phyloP scores from a whole-genome alignment of 1,140 invertebrate genomes.

The Sycophaga agraensis region DNA sequence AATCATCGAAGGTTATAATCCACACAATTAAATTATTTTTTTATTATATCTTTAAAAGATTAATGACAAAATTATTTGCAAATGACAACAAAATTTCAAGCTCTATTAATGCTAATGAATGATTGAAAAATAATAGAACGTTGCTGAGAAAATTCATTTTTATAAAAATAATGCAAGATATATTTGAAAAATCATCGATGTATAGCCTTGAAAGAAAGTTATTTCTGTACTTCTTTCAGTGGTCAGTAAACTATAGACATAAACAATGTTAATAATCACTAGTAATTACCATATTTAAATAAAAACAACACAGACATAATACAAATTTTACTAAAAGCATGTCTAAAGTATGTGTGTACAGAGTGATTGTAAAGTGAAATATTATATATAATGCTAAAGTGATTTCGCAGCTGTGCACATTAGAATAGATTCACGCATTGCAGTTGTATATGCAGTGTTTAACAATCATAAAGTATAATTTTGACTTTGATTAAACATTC shows the following conservation, averaged over 20 bases:
- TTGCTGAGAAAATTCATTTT: slow-evolving; percentile 25
- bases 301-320: slow-evolving; percentile 45
- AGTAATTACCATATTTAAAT: not conserved
- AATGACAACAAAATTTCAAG: slow-evolving; percentile 10
- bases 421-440: slow-evolving; percentile 31
- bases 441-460: slow-evolving; percentile 7
- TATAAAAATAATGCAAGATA: slow-evolving; percentile 29
- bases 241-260: not conserved
- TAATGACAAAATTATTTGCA: too few species aligned
- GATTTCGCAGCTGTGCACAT: slow-evolving; percentile 51
- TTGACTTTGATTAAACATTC: not conserved
- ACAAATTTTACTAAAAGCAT: slow-evolving; percentile 56
- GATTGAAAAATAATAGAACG: not conserved
- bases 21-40: too few species aligned
- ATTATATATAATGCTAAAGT: slow-evolving; percentile 36
- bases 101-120: too few species aligned
- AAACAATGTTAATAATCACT: not conserved
- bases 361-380: slow-evolving; percentile 41
- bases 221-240: slow-evolving; percentile 3
- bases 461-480: not conserved
- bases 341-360: slow-evolving; percentile 42
- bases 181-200: slow-evolving; percentile 24
- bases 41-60: too few species aligned
- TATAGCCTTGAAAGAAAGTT: slow-evolving; percentile 16
- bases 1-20: too few species aligned